Percentiles rank a stretch among this genome's conserved stretches.
These are phyloP conservation scores for Pseudococcus jackbeardsleyi DNA, from an alignment of 2,888 invertebrate species.

Conservation along the genomic window DNA sequence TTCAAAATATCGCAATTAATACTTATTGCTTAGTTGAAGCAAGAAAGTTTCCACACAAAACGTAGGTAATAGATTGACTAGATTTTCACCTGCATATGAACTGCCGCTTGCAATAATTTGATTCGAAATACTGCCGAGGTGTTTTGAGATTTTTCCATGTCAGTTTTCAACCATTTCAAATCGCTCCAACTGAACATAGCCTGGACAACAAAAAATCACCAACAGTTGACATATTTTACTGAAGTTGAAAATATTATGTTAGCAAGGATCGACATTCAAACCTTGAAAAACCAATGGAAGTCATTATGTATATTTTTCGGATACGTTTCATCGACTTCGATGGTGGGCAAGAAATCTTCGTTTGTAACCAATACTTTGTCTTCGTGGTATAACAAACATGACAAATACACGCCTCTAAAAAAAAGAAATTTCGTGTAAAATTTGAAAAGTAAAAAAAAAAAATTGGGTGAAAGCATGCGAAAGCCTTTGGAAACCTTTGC, in stretches of 20 bases:
- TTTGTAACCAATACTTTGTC: conserved; percentile 96
- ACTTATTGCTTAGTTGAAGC: no score
- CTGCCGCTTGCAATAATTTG: conserved; percentile 91
- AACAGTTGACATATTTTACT: background rate
- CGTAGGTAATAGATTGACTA: background rate
- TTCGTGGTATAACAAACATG: conserved; percentile 93
- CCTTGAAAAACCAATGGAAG: conserved; percentile 98
- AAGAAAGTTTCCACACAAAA: no score
- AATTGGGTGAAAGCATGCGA: background rate
- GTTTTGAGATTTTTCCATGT: conserved; percentile 94
- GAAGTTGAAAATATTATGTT: no score
- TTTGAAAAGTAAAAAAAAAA: background rate
- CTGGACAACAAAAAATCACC: conserved; percentile 70
- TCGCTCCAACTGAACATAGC: conserved; percentile 98
- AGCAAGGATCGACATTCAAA: conserved; percentile 69
- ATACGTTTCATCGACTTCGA: conserved; percentile 97
- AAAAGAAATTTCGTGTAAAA: conserved; percentile 49
- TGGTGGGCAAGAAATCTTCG: conserved; percentile 96
- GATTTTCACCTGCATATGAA: conserved; percentile 81
- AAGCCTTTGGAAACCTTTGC: background rate
- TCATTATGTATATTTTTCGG: conserved; percentile 92
- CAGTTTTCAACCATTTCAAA: conserved; percentile 88
- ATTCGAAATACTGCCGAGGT: conserved; percentile 89
- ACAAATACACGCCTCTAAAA: conserved; percentile 91
- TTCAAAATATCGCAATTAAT: no score